These are phyloP conservation scores for Cryptus armator DNA, from an alignment of 2,888 invertebrate genomes.

Conservation along the genomic window DNA sequence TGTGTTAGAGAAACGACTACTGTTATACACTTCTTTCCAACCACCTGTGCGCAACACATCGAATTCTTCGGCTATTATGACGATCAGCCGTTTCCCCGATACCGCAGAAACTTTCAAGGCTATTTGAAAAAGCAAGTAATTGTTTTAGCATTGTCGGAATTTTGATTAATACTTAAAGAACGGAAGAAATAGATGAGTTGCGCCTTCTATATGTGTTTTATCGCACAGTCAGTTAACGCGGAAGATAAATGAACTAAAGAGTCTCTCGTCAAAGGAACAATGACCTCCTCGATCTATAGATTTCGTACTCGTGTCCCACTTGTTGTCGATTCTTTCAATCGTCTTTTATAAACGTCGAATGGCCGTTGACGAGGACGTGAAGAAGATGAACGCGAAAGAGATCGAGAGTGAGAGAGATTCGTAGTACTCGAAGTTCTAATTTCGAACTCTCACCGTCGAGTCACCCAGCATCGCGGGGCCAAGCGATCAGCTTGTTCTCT, in stretches of 20 bases:
- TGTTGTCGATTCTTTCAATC: constrained; percentile 40
- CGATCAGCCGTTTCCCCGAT: constrained; percentile 5
- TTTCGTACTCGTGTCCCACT: constrained; percentile 19
- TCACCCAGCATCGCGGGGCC: constrained; percentile 10
- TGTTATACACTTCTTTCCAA: constrained; percentile 24
- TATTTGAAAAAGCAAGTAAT: not conserved
- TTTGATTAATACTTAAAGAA: not conserved
- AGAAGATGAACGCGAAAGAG: not conserved
- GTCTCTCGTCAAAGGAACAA: constrained; percentile 3
- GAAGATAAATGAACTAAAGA: not conserved
- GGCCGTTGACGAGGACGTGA: constrained; percentile 8
- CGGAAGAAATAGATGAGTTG: not conserved
- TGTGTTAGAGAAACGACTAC: not conserved
- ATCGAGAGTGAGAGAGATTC: constrained; percentile 26
- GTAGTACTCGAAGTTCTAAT: constrained; percentile 62
- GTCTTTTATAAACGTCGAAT: constrained; percentile 1
- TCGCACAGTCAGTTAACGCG: not conserved
- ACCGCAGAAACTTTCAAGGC: not conserved
- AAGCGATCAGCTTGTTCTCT: constrained; percentile 45
- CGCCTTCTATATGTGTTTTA: not conserved
- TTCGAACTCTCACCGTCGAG: constrained; percentile 47
- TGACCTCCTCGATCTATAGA: not conserved
- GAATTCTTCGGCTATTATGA: constrained; percentile 35
- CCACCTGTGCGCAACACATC: constrained; percentile 59
- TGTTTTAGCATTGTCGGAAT: not conserved